phyloP scores from a whole-genome alignment of 2,888 invertebrate genomes.

The Macropis europaea region DNA sequence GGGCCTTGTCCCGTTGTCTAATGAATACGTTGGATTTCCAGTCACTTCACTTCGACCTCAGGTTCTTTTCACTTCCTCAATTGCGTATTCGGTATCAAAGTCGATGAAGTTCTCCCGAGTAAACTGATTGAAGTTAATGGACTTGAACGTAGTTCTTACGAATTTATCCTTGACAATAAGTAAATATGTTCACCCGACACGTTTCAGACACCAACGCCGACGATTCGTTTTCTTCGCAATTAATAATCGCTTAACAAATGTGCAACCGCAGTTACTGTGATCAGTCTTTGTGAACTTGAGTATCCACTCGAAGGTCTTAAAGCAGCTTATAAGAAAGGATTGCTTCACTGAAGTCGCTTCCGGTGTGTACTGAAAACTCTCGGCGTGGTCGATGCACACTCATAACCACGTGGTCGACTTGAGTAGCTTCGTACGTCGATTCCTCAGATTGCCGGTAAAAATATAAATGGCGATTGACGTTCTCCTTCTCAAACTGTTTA shows the following conservation, averaged over 20 bases:
- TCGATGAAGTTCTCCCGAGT: neutral
- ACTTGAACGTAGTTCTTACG: neutral
- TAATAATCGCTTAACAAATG: neutral
- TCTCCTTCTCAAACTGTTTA: neutral
- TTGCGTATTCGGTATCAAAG: neutral
- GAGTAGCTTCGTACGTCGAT: conserved; percentile 36
- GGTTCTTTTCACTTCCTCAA: neutral
- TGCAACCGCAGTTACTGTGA: neutral
- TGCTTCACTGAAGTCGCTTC: neutral
- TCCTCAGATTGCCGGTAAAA: conserved; percentile 15
- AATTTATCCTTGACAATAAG: neutral
- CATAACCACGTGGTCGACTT: conserved; percentile 65
- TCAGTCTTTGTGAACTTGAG: conserved; percentile 3
- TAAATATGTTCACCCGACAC: neutral
- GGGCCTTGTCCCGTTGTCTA: neutral
- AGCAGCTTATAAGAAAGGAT: neutral
- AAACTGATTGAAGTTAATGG: neutral
- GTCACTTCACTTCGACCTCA: conserved; percentile 50
- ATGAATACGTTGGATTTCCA: neutral
- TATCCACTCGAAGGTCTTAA: neutral
- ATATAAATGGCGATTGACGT: conserved; percentile 2
- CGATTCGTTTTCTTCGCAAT: too few species aligned
- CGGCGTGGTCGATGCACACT: conserved; percentile 53
- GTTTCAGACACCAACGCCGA: too few species aligned
- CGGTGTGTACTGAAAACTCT: conserved; percentile 34